Base-by-base conservation (phyloP, 2,113 vertebrate species). In the Rhea americana region DNA sequence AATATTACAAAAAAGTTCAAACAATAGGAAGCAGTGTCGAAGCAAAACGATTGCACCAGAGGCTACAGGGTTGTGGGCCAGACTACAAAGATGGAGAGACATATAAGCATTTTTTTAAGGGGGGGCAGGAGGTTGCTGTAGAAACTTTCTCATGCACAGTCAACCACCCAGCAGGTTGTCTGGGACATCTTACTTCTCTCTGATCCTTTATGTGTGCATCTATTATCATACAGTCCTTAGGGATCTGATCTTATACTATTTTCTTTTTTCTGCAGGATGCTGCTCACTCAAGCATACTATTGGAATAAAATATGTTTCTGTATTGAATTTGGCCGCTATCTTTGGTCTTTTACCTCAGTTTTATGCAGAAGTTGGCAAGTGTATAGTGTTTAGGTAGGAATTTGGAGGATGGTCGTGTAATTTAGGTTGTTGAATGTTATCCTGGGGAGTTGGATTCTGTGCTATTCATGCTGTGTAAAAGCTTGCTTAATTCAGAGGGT, bases 141-240 rank as follows among this genome's bases (percentile, higher is more conserved):
- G 55, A 58, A 58, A 58, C 55, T 47, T 18, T 47, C 45, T 32
- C 55, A 58, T 58, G 25, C 16, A 58, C 16, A 58, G 55, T 15
- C 55, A 56, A 30, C 55, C 21, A 68, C 10, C 16, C 37, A 65
- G 13, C 70, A 74, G 1, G 4, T 19, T 18, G 1, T 41, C 9
- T 37, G 58, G 9, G 13, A 35, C 4, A 32, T 21, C 13, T 84
- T 58, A 21, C 7, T 74, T 67, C 43, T 16, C 16, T 15, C 59
- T 63, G n/a, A 25, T 61, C 17, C 4, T 1, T 0, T 39, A 39
- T 32, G 8, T 22, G 7, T 47, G 4, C 13, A 39, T 5, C 2
- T 41, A 16, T 70, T 65, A 65, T 71, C n/a, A 41, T 8, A 55
- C 1, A 53, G 20, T 53, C 30, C 4, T 71, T 66, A 45, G 59